Evolutionary conservation across 2,113 vertebrate genomes (phyloP), one percentile per base, ranked within the genome.

Genomic region (Bucco capensis): DNA sequence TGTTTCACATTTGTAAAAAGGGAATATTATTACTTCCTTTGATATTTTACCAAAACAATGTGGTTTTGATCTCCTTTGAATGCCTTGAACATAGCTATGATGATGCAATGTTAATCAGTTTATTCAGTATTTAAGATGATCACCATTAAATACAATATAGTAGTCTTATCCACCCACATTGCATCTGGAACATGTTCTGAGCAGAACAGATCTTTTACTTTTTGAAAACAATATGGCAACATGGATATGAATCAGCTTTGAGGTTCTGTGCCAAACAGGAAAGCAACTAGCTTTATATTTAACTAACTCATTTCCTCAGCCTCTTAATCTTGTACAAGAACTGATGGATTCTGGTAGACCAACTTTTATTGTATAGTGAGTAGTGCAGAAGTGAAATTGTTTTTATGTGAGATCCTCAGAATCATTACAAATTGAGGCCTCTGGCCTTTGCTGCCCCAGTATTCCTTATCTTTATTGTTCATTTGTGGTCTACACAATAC

Each of bases 221-320:
- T 79, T 72, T 90, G 67, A 70, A 84, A 93, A 62, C 58, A 90
- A 38, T 75, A 90, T 93, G 66, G 89, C 54, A 90, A 53, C 50
- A 82, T 90, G 91, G 77, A 61, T 92, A 82, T 86, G 90, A 86
- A 89, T 94, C 90, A 95, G 74, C 83, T 88, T 82, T 76, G 64
- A 89, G 62, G 22, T 92, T 92, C 27, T 16, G n/a, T 85, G 86
- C 95, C 96, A 96, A 88, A 79, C 77, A 96, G 93, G 93, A 96
- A 93, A 84, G 60, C 56, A 93, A 62, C 66, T 33, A n/a, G 7
- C 81, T 69, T 92, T 90, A 82, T 87, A 82, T 86, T 84, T 93
- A 84, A 93, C 77, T 93, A 93, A 86, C 66, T 90, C 83, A 90
- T 77, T 96, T 95, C 93, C 90, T 95, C 50, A 58, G 46, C 35